Evolutionary conservation across 64 coral and sea anemone species (phyloP).

Genomic region (Hydrozoanthus tunicans): DNA sequence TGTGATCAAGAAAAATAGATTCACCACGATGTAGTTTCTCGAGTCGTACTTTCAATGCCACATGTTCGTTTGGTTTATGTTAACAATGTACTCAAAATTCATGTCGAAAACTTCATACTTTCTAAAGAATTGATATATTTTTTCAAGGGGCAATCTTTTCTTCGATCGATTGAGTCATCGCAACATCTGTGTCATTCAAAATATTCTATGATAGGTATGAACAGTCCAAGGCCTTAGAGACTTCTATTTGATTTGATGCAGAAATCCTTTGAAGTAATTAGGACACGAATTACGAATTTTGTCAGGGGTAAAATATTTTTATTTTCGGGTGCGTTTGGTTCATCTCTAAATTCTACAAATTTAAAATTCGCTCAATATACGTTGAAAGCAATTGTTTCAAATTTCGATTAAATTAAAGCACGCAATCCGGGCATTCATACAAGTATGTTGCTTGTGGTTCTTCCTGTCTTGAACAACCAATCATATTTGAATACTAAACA

Average conservation of each 20-base stretch:
- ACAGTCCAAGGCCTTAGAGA: not conserved
- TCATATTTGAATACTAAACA: slow-evolving; percentile 35
- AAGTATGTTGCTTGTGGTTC: not conserved
- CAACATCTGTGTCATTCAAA: not conserved
- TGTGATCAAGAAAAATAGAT: not conserved
- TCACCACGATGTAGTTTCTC: not conserved
- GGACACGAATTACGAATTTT: not conserved
- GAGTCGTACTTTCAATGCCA: not conserved
- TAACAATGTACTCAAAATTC: not conserved
- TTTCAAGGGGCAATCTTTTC: too few species aligned
- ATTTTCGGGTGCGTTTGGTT: not conserved
- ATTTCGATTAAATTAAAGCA: not conserved
- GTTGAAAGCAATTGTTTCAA: not conserved
- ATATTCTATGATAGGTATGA: not conserved
- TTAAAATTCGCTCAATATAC: not conserved
- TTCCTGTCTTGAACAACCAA: slow-evolving; percentile 45
- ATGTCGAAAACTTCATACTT: not conserved
- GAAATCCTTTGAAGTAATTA: not conserved
- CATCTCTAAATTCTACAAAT: slow-evolving; percentile 3
- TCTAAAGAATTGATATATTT: not conserved
- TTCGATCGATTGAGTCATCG: not conserved
- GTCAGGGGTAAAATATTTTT: not conserved
- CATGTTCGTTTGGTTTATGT: not conserved
- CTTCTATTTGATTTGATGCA: not conserved
- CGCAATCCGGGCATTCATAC: not conserved